A percentile compares a stretch with the other conserved stretches of the same genome.
phyloP scores from a whole-genome alignment of 64 coral and sea anemone species.

The Porites australiensis region DNA sequence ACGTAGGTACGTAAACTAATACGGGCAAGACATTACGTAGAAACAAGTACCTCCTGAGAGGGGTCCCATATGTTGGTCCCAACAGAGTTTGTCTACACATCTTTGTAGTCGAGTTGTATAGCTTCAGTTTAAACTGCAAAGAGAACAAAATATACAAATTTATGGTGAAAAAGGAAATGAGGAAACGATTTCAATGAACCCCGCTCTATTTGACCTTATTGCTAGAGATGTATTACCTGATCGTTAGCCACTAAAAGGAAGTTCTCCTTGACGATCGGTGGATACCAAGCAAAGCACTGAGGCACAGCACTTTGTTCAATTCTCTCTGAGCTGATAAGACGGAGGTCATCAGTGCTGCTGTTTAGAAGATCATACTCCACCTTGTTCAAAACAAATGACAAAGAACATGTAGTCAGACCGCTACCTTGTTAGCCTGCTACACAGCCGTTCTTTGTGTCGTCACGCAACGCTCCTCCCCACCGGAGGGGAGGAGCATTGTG shows the following conservation, averaged over 20 bases:
- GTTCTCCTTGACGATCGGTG: conserved; percentile 96
- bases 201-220: neutral
- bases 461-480: too few relatives aligned
- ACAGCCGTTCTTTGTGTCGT: too few relatives aligned
- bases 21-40: neutral
- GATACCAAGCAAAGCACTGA: conserved; percentile 97
- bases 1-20: too few relatives aligned
- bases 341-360: conserved; percentile 92
- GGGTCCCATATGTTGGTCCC: conserved; percentile 96
- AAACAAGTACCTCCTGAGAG: conserved; percentile 77
- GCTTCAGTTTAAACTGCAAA: conserved; percentile 92
- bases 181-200: too few relatives aligned
- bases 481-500: too few relatives aligned
- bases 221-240: conserved; percentile 52
- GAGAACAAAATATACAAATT: neutral
- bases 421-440: too few relatives aligned
- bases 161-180: too few relatives aligned
- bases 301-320: conserved; percentile 99
- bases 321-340: conserved; percentile 87
- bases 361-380: conserved; percentile 96
- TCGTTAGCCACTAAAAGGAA: conserved; percentile 93
- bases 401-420: too few relatives aligned
- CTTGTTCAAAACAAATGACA: conserved; percentile 30
- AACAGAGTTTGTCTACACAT: conserved; percentile 95
- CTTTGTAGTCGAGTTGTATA: conserved; percentile 97